Conservation (phyloP, 1,140 invertebrate species). For the Panulirus ornatus region DNA sequence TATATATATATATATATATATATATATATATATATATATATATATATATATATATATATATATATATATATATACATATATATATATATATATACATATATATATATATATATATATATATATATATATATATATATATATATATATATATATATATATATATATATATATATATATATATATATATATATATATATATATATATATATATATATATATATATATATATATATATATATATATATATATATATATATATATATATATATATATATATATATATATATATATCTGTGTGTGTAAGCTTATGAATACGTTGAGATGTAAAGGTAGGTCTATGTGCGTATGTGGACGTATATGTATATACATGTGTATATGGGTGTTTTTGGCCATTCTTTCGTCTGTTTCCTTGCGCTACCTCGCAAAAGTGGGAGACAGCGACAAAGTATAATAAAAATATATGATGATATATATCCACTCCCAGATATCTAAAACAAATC, state of each 20-base stretch:
- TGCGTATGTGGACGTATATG: too few species aligned
- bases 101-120: slow-evolving; percentile 36
- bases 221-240: slow-evolving; percentile 20
- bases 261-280: not conserved
- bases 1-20: not conserved
- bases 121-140: slow-evolving; percentile 25
- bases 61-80: slow-evolving; percentile 31
- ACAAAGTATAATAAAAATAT: too few species aligned
- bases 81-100: slow-evolving; percentile 31
- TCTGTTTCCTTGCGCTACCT: too few species aligned
- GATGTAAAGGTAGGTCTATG: too few species aligned
- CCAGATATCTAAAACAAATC: too few species aligned
- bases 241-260: not conserved
- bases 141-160: slow-evolving; percentile 19
- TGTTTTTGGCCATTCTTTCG: too few species aligned
- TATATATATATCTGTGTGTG: not conserved
- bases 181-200: not conserved
- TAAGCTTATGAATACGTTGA: too few species aligned
- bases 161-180: not conserved
- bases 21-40: slow-evolving; percentile 4
- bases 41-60: slow-evolving; percentile 36
- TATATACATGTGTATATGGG: too few species aligned
- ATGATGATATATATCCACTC: too few species aligned
- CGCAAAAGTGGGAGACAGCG: too few species aligned
- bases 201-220: slow-evolving; percentile 17